Conservation (phyloP, 1,140 invertebrate species). For the Pseudoatta argentina region DNA sequence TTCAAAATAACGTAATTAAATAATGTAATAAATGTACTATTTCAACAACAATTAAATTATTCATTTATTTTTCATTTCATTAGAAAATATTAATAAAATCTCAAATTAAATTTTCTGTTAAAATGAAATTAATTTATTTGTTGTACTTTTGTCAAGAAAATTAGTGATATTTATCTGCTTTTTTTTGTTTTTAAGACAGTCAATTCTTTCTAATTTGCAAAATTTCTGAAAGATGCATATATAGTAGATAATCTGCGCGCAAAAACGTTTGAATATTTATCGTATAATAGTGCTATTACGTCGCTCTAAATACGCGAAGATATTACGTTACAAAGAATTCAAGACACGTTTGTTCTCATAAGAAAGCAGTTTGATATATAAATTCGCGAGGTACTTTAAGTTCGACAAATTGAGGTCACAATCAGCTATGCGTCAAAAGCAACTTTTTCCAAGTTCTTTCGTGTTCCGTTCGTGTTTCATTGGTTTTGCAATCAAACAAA, state of each 20-base stretch:
- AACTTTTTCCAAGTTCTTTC: constrained; percentile 52
- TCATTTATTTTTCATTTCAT: background rate
- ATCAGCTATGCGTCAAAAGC: constrained; percentile 56
- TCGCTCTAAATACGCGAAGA: background rate
- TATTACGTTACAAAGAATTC: constrained; percentile 30
- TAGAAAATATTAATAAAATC: background rate
- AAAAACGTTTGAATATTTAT: no score
- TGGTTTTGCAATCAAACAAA: constrained; percentile 39
- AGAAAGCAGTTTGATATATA: constrained; percentile 28
- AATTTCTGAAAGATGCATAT: background rate
- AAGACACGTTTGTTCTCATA: constrained; percentile 28
- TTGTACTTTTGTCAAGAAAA: background rate
- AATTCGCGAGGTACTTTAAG: constrained; percentile 40
- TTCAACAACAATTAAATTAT: constrained; percentile 11
- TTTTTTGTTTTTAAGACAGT: background rate
- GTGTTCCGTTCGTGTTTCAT: constrained; percentile 42
- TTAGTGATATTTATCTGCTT: background rate
- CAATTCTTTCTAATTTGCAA: background rate
- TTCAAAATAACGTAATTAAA: background rate
- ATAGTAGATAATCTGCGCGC: no score
- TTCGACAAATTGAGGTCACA: constrained; percentile 59
- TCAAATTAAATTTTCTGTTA: constrained; percentile 9
- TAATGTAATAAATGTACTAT: background rate
- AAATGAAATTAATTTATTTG: background rate
- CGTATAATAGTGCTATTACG: background rate